Evolutionary conservation across 2,888 invertebrate species (phyloP), one percentile per base, ranked within the genome.

Genomic region (Chloroclystis v-ata): DNA sequence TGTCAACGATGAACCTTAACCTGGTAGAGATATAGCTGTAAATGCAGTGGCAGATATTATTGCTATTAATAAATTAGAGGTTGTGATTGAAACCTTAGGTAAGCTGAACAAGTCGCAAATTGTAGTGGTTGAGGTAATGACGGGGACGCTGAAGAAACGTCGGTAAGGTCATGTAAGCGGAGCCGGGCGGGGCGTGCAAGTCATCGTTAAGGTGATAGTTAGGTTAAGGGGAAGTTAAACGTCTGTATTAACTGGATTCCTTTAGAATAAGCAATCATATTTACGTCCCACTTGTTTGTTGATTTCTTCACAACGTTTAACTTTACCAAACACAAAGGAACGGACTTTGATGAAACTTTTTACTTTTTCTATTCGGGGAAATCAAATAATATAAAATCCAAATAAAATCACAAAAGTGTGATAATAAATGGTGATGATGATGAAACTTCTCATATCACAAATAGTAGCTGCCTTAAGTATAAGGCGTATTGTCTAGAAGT

Each of bases 181-280:
- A 43, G 47, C 49, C 50, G 48, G 38, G 40, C 9, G 35, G 28
- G 9, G 33, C 25, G 42, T 56, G 32, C 39, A 16, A 43, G 51
- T 56, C 58, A 58, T 47, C 20, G 7, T 24, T 3, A 33, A 45
- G 41, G 49, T 40, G 20, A 42, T 51, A 7, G 41, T 56, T 56
- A 46, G 11, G 25, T 28, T 10, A 10, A 10, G 10, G 28, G 10
- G 26, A 6, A 26, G 8, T 6, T 8, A 8, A 20, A 20, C 20
- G 2, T 4, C 20, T 5, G 5, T 20, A 20, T 20, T 20, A n/a
- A n/a, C n/a, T n/a, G n/a, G n/a, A n/a, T n/a, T n/a, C n/a, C n/a
- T n/a, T n/a, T n/a, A n/a, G n/a, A n/a, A n/a, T n/a, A n/a, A n/a
- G n/a, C n/a, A n/a, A n/a, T n/a, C n/a, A n/a, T n/a, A n/a, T n/a